phyloP scores from a whole-genome alignment of 2,888 invertebrate species.

The Diarsia dahlii region DNA sequence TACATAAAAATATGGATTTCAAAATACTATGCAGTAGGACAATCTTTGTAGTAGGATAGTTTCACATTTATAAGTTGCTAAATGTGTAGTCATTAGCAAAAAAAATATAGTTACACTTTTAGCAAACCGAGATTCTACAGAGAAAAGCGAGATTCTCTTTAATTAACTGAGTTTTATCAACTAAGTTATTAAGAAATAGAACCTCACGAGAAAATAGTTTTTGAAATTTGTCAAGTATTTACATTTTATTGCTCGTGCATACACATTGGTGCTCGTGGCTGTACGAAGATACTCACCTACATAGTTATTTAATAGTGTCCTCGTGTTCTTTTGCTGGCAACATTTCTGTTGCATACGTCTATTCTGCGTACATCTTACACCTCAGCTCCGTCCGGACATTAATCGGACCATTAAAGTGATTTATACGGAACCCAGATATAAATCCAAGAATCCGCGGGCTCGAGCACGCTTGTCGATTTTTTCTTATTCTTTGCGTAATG shows the following conservation, averaged over 20 bases:
- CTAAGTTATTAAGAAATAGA: too few relatives aligned
- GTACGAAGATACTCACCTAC: not conserved
- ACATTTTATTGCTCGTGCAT: not conserved
- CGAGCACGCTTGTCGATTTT: conserved; percentile 79
- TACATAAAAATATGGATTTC: too few relatives aligned
- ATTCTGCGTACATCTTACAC: conserved; percentile 77
- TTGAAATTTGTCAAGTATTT: not conserved
- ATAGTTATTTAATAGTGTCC: conserved; percentile 27
- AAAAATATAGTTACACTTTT: too few relatives aligned
- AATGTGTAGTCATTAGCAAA: too few relatives aligned
- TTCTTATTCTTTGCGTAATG: conserved; percentile 73
- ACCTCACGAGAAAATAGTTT: not conserved
- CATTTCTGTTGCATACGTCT: conserved; percentile 67
- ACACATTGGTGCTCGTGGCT: not conserved
- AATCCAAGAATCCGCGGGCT: conserved; percentile 78
- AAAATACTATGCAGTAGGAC: too few relatives aligned
- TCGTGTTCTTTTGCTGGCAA: conserved; percentile 64
- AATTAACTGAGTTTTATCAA: too few relatives aligned
- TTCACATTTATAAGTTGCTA: too few relatives aligned
- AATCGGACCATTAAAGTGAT: conserved; percentile 86
- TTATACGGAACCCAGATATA: conserved; percentile 81
- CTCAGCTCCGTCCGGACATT: conserved; percentile 77
- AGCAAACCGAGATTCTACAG: too few relatives aligned
- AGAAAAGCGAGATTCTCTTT: too few relatives aligned
- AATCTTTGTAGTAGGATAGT: too few relatives aligned